These are phyloP conservation scores for Cyanistes caeruleus DNA, from an alignment of 2,113 vertebrate genomes.

Conservation along the genomic window DNA sequence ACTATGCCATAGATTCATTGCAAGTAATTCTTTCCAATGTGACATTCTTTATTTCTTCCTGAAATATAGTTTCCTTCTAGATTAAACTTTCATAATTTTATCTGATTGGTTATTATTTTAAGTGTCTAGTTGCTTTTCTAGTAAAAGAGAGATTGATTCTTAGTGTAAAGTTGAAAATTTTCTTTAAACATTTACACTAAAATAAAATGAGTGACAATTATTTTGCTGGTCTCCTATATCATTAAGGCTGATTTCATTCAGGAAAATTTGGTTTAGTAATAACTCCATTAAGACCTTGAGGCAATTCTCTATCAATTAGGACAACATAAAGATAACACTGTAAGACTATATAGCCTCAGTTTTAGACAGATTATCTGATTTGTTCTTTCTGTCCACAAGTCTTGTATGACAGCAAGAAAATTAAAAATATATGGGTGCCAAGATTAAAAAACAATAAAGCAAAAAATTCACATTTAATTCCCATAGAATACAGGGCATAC, in stretches of 20 bases:
- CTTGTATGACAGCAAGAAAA: constrained; percentile 50
- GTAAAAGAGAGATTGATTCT: neutral
- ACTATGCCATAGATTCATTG: neutral
- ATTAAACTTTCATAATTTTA: neutral
- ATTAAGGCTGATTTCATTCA: neutral
- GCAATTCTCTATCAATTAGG: constrained; percentile 23
- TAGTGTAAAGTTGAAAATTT: neutral
- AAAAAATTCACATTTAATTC: neutral
- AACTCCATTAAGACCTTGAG: constrained; percentile 25
- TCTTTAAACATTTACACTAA: neutral
- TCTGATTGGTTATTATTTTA: neutral
- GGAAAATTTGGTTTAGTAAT: constrained; percentile 20
- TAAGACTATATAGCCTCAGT: neutral
- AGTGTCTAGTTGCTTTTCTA: neutral
- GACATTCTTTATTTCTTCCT: neutral
- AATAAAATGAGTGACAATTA: neutral
- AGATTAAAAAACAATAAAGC: neutral
- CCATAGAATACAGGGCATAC: neutral
- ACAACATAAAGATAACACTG: neutral
- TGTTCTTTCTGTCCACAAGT: constrained; percentile 40
- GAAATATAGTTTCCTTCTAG: neutral
- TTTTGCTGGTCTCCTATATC: neutral
- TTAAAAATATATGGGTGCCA: neutral
- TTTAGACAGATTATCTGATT: constrained; percentile 51
- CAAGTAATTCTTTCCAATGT: neutral